These are phyloP conservation scores for Zaprionus gabonicus DNA, from an alignment of 1,140 invertebrate genomes.

Conservation along the genomic window DNA sequence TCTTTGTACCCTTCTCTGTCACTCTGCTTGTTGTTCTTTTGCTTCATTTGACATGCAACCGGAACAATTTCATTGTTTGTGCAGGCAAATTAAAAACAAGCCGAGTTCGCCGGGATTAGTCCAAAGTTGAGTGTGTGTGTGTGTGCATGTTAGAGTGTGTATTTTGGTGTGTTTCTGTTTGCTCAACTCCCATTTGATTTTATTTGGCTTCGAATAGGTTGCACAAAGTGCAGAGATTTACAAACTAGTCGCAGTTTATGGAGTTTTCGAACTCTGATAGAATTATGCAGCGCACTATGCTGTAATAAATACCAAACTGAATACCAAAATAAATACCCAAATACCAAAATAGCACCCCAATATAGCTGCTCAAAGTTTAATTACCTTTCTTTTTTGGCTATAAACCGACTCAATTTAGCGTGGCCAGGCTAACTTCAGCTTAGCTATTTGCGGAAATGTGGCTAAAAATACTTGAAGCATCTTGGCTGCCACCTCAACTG, in stretches of 20 bases:
- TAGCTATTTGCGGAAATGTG: slow-evolving; percentile 3
- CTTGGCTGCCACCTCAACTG: slow-evolving; percentile 9
- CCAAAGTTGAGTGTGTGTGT: neutral
- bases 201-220: slow-evolving; percentile 5
- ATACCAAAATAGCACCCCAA: neutral
- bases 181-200: slow-evolving; percentile 49
- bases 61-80: slow-evolving; percentile 69
- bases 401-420: neutral
- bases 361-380: neutral
- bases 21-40: slow-evolving; percentile 45
- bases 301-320: neutral
- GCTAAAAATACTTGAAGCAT: neutral
- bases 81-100: slow-evolving; percentile 69
- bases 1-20: neutral
- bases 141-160: slow-evolving; percentile 33
- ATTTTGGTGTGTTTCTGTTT: slow-evolving; percentile 27
- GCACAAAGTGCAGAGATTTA: slow-evolving; percentile 38
- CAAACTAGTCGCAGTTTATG: slow-evolving; percentile 54
- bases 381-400: neutral
- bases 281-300: neutral
- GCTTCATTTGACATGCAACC: slow-evolving; percentile 79
- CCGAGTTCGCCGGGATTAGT: slow-evolving; percentile 37
- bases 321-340: neutral
- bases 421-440: neutral
- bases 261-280: slow-evolving; percentile 14